phyloP scores from a whole-genome alignment of 2,888 invertebrate species.

The Heteromyza rotundicornis region DNA sequence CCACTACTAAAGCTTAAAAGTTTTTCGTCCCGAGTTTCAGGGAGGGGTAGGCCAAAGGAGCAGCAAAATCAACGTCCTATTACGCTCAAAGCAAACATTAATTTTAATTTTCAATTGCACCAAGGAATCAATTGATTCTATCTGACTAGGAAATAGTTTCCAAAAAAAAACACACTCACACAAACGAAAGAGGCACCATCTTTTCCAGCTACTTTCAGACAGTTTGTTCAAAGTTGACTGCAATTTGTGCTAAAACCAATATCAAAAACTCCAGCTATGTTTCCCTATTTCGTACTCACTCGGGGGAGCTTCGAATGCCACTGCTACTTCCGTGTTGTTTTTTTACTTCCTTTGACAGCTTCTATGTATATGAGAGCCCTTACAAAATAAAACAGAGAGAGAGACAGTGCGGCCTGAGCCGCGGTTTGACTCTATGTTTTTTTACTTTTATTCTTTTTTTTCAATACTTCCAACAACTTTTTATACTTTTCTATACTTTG shows the following conservation, averaged over 20 bases:
- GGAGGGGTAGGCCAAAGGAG: not conserved
- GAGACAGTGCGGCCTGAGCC: too few relatives aligned
- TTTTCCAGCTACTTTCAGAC: not conserved
- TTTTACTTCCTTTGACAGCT: too few relatives aligned
- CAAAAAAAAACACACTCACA: not conserved
- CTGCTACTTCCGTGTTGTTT: too few relatives aligned
- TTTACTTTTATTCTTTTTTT: too few relatives aligned
- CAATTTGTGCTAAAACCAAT: conserved; percentile 5
- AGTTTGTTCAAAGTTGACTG: not conserved
- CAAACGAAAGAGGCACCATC: too few relatives aligned
- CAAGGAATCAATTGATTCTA: conserved; percentile 26
- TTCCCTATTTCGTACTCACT: too few relatives aligned
- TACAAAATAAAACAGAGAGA: too few relatives aligned
- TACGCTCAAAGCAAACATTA: conserved; percentile 38
- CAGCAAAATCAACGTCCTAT: not conserved
- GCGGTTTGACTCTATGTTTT: too few relatives aligned
- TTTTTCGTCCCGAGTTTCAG: not conserved
- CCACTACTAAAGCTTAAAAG: not conserved
- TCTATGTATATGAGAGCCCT: too few relatives aligned
- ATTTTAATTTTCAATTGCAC: conserved; percentile 50
- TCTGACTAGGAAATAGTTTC: not conserved
- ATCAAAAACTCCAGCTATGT: not conserved
- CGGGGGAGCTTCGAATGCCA: too few relatives aligned
- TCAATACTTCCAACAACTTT: too few relatives aligned
- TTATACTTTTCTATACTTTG: too few relatives aligned